Evolutionary conservation across 2,113 vertebrate species (phyloP), one percentile per base, ranked within the genome.

Genomic region (Hyperopisus bebe): DNA sequence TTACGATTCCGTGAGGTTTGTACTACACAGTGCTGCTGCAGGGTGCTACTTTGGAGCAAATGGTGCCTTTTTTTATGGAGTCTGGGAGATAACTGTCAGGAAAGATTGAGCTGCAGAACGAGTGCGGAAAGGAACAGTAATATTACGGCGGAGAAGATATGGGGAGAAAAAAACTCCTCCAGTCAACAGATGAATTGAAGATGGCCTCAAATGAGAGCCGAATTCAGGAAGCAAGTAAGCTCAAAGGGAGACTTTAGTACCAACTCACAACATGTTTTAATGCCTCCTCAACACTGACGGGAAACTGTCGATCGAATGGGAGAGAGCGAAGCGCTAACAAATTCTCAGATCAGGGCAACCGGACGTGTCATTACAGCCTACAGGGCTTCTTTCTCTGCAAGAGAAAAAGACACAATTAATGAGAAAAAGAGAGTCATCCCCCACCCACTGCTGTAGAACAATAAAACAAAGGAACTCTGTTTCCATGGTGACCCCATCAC

Each of bases 401-500:
- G 44, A 85, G 44, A 85, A 44, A 85, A 80, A 42, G 35, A 17
- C 39, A 80, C 74, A 39, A 80, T 80, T 80, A 80, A 80, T 42
- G 74, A 80, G 4, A 80, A 21, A 80, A 35, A 19, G 15, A 74
- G 66, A 77, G 35, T 42, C 70, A 13, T 31, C 58, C 62, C 3
- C 74, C 11, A 4, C 66, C 2, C 10, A 42, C 42, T 85, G 21
- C 44, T 48, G 24, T 42, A 85, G 44, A 85, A 85, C 39, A 46
- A 47, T 85, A 85, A 44, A 48, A 85, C 82, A 85, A 85, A 48
- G 19, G 44, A 85, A n/a, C 82, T 85, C 82, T 85, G 82, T 85
- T 44, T 85, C 46, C 82, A 85, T 48, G 46, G 82, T 48, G 46
- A 85, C 82, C 82, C 39, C 19, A 11, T 44, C 21, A 46, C 19